phyloP scores from a whole-genome alignment of 2,113 vertebrate genomes.

The Lasiurus borealis region DNA sequence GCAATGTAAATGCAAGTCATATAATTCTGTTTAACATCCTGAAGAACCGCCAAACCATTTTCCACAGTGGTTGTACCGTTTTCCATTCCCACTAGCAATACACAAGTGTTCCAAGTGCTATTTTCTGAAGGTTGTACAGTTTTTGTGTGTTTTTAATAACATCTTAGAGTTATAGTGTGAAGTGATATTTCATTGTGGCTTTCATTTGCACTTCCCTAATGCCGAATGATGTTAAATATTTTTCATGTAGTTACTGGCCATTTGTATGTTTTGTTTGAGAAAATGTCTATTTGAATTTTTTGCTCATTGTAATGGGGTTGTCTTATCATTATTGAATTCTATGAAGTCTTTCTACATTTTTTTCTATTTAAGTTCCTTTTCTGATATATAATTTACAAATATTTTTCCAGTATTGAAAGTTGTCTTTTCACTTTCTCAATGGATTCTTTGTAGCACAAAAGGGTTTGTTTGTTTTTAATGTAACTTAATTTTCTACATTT shows the following conservation, averaged over 20 bases:
- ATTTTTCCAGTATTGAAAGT: not conserved
- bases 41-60: not conserved
- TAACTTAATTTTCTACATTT: constrained; percentile 25
- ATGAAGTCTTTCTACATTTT: not conserved
- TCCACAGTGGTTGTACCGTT: not conserved
- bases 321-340: not conserved
- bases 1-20: not conserved
- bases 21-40: not conserved
- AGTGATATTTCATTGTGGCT: not conserved
- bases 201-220: not conserved
- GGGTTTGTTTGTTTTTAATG: not conserved
- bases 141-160: not conserved
- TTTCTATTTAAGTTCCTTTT: not conserved
- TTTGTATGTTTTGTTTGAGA: not conserved
- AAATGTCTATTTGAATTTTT: not conserved
- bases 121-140: not conserved
- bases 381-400: constrained; percentile 23
- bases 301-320: not conserved
- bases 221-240: not conserved
- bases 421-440: not conserved
- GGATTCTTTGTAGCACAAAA: not conserved
- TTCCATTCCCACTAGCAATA: not conserved
- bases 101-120: not conserved
- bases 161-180: not conserved
- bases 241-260: not conserved